phyloP scores from a whole-genome alignment of 1,140 invertebrate genomes.

The Dendroctonus ponderosae region DNA sequence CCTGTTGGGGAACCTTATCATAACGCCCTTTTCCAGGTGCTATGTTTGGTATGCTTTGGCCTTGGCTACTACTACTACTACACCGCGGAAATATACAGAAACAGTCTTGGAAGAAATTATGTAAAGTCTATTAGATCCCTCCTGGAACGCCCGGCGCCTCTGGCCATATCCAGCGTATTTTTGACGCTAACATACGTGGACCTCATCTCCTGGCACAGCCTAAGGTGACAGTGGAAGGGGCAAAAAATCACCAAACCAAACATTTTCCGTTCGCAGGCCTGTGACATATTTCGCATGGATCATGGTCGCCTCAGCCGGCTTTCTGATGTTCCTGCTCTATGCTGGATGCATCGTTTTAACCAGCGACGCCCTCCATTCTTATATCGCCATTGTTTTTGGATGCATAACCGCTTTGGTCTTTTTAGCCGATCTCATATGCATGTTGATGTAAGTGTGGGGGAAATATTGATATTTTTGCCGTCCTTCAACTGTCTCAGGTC shows the following conservation, averaged over 20 bases:
- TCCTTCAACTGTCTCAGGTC: slow-evolving; percentile 6
- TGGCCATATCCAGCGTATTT: slow-evolving; percentile 13
- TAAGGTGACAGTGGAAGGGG: slow-evolving; percentile 3
- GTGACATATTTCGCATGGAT: slow-evolving; percentile 23
- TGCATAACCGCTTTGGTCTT: slow-evolving; percentile 22
- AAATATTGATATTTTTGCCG: slow-evolving; percentile 2
- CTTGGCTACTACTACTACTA: slow-evolving; percentile 3
- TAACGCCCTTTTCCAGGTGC: slow-evolving; percentile 8
- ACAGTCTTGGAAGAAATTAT: neutral
- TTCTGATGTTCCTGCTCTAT: slow-evolving; percentile 21
- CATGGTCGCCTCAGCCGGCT: slow-evolving; percentile 19
- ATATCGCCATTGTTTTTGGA: slow-evolving; percentile 18
- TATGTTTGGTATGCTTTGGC: slow-evolving; percentile 17
- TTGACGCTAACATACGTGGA: slow-evolving; percentile 16
- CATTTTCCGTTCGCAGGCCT: slow-evolving; percentile 4
- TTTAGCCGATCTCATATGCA: slow-evolving; percentile 22
- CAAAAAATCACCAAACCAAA: neutral
- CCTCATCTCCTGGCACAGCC: slow-evolving; percentile 10
- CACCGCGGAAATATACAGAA: slow-evolving; percentile 5
- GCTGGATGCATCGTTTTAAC: slow-evolving; percentile 13
- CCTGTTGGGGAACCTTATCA: neutral
- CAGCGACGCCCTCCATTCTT: neutral
- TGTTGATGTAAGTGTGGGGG: slow-evolving; percentile 18
- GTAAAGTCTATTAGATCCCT: slow-evolving; percentile 3
- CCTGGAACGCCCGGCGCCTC: slow-evolving; percentile 9